Evolutionary conservation across 1,140 invertebrate genomes (phyloP), one percentile per base, ranked within the genome.

Genomic region (Drosophila lowei): DNA sequence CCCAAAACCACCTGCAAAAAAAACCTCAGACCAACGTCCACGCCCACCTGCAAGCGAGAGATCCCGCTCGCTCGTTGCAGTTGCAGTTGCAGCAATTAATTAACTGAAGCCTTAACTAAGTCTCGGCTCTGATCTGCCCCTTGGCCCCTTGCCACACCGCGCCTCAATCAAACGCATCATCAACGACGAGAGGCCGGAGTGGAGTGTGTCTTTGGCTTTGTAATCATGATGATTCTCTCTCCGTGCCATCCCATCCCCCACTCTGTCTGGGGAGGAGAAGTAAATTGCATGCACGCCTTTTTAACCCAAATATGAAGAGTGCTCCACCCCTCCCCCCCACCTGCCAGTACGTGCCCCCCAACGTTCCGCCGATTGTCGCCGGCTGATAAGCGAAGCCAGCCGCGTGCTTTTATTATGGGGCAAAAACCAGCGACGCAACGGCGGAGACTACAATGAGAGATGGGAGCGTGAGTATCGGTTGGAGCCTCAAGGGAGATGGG

Each of bases 261-360:
- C 15, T 8, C 55, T 38, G 9, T 28, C 50, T 47, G 44, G 48
- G 25, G 44, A 25, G 23, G 23, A 23, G 63, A 53, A 77, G 71
- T 79, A 83, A 83, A 83, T 83, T 83, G 79, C 79, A 71, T 83
- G 79, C 74, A 83, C 79, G 79, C 79, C 79, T 83, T 75, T 84
- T 84, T 83, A 83, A 83, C 79, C 79, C 79, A 83, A 83, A 84
- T 83, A 84, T 72, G 58, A 78, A 48, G 57, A 66, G 42, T 52
- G 47, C 59, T 25, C 48, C 41, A 25, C 38, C 47, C 30, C 30
- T 21, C 38, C 47, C 25, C 41, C 54, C 28, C 16, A 42, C 59
- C 7, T 15, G 7, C 8, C 23, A 25, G 30, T 30, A 30, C 30
- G 30, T 41, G 42, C 13, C 48, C 16, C 25, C 11, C 50, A 30